Evolutionary conservation across 1,140 invertebrate genomes (phyloP), one percentile per base, ranked within the genome.

Genomic region (Aphelenchoides besseyi): DNA sequence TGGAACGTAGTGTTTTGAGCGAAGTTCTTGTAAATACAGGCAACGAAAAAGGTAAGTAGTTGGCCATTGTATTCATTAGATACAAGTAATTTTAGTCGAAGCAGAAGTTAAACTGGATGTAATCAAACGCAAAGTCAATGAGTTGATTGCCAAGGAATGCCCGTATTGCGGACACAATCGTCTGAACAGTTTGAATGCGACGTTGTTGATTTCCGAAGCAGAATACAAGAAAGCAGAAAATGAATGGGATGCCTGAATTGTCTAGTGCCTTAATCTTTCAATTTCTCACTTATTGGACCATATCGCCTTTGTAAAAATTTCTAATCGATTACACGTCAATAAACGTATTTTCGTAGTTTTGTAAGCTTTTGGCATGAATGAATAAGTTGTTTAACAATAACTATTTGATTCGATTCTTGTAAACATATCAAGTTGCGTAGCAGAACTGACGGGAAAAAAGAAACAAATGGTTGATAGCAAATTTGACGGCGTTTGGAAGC

Each of bases 181-280:
- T 26, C n/a, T 66, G 32, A 53, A 16, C 32, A 53, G 48, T 29
- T 85, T 90, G 35, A 91, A 94, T 68, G 91, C 93, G 81, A 90
- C 90, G 72, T 92, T 92, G 5, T 93, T 94, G 79, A 91, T 93
- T 35, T 87, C 89, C 48, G 90, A 91, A 76, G 88, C 90, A 54
- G 91, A 93, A 72, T 93, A 91, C 86, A 91, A 92, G 72, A 86
- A 87, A 71, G 89, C 92, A 5, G 89, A 90, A 86, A 90, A 90
- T 78, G 91, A 92, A 80, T 94, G 92, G 92, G 26, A 35, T 29
- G 23, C 68, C 26, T 70, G 37, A 67, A 30, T 23, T 54, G n/a
- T n/a, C 18, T 30, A n/a, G n/a, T n/a, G 37, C 37, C 37, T 41
- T 41, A 62, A 67, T 3, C 1, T 1, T 55, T 2, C 5, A 1